Evolutionary conservation across 2,888 invertebrate genomes (phyloP).

Genomic region (Agapostemon virescens): DNA sequence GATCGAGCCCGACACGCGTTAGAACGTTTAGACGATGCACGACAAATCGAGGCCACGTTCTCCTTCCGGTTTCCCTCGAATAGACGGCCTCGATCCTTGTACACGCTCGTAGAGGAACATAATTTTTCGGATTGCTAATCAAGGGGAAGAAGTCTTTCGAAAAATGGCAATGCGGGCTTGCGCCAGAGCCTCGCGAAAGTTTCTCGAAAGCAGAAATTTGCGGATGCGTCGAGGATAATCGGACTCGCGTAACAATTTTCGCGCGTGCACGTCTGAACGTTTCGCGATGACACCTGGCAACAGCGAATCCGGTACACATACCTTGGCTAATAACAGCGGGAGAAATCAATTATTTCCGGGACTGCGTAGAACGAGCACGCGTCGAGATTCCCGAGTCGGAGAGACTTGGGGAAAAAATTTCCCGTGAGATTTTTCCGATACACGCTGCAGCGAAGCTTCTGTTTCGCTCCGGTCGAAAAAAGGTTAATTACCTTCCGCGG

Average conservation of each 20-base stretch:
- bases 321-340: conserved; percentile 12
- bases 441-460: neutral
- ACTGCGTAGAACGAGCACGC: neutral
- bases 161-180: neutral
- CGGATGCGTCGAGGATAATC: neutral
- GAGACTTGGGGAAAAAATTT: neutral
- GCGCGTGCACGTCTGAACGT: neutral
- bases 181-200: neutral
- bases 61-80: neutral
- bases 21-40: neutral
- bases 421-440: conserved; percentile 5
- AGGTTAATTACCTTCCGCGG: conserved; percentile 53
- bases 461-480: neutral
- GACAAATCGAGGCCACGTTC: neutral
- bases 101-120: too few species aligned
- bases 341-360: conserved; percentile 35
- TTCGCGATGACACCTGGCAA: neutral
- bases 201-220: too few species aligned
- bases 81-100: neutral
- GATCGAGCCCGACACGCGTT: neutral
- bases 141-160: too few species aligned
- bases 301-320: neutral
- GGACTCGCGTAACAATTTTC: neutral
- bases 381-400: too few species aligned
- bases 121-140: too few species aligned